These are phyloP conservation scores for Ammospiza caudacuta DNA, from an alignment of 2,113 vertebrate species.

Conservation along the genomic window DNA sequence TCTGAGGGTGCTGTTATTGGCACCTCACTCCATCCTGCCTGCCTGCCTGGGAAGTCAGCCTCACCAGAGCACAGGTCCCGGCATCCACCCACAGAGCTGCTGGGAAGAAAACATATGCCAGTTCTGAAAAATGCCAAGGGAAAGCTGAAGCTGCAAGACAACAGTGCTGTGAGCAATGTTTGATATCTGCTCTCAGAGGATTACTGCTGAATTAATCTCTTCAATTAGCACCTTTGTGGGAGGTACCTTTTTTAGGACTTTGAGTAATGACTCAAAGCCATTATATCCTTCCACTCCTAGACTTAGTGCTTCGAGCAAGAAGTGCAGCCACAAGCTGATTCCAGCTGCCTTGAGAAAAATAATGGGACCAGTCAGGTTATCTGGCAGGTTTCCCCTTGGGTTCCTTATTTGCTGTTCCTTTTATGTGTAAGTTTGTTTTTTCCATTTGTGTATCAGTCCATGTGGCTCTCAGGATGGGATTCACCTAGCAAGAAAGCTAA, in stretches of 20 bases:
- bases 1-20: neutral
- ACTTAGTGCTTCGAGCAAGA: accelerated
- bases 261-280: neutral
- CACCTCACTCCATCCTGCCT: neutral
- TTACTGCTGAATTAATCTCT: neutral
- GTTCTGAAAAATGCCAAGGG: neutral
- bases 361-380: neutral
- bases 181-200: neutral
- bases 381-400: neutral
- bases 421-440: neutral
- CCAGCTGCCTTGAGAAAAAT: neutral
- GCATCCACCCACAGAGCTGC: neutral
- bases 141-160: neutral
- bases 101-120: accelerated
- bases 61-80: neutral
- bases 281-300: neutral
- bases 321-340: neutral
- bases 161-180: neutral
- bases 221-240: neutral
- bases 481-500: neutral
- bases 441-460: neutral
- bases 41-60: neutral
- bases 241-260: neutral
- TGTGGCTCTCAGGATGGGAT: neutral
- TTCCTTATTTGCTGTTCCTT: neutral